Conservation (phyloP, 2,113 vertebrate genomes). For the Prietella phreatophila region DNA sequence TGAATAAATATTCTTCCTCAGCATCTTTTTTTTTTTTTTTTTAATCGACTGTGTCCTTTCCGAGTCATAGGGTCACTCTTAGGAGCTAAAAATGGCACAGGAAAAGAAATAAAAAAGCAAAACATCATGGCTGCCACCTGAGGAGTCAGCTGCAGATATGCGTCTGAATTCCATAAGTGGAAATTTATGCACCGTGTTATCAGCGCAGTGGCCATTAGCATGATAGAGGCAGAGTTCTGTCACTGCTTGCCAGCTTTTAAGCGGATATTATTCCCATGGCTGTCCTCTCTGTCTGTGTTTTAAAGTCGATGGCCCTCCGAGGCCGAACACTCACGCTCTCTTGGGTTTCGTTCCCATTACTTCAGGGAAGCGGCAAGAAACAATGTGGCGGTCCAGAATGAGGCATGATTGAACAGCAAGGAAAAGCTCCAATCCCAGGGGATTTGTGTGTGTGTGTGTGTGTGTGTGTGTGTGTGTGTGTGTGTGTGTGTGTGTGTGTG, state of each 20-base stretch:
- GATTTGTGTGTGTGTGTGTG: constrained; percentile 21
- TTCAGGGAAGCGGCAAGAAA: constrained; percentile 54
- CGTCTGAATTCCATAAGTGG: constrained; percentile 44
- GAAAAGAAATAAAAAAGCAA: constrained; percentile 15
- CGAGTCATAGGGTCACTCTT: constrained; percentile 12
- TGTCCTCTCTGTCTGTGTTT: constrained; percentile 45
- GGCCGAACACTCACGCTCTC: constrained; percentile 45
- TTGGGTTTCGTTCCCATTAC: constrained; percentile 60
- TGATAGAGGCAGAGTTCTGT: constrained; percentile 15
- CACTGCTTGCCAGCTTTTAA: constrained; percentile 42
- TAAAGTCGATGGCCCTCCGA: constrained; percentile 49
- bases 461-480: constrained; percentile 37
- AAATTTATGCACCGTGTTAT: constrained; percentile 41
- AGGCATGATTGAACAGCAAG: constrained; percentile 51
- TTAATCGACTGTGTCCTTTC: constrained; percentile 14
- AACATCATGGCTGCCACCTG: constrained; percentile 21
- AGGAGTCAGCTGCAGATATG: background rate
- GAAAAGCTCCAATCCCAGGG: constrained; percentile 52
- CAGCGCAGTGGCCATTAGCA: constrained; percentile 40
- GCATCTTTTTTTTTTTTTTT: background rate
- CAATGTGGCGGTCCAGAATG: constrained; percentile 30
- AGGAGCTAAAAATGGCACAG: constrained; percentile 36
- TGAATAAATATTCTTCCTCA: constrained; percentile 44
- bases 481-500: constrained; percentile 41
- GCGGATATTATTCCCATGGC: constrained; percentile 45